Evolutionary conservation across 2,888 invertebrate genomes (phyloP), one percentile per base, ranked within the genome.

Genomic region (Omphaloscelis lunosa): DNA sequence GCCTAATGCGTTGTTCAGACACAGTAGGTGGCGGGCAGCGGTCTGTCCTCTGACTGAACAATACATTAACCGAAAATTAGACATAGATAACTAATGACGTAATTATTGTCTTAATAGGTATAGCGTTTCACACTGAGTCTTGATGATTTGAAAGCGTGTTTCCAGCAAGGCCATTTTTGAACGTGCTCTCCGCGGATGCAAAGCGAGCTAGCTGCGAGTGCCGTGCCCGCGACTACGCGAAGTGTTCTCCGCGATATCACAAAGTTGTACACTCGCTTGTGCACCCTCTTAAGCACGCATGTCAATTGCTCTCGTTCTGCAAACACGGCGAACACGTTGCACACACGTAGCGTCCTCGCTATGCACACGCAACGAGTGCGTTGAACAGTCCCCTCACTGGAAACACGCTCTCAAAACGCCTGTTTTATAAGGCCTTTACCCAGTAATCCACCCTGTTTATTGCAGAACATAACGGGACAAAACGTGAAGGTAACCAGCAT

Each of bases 401-500:
- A 20, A 65, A 41, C n/a, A 27, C 65, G 45, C 45, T 66, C 5
- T 1, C 27, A 29, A 45, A 48, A 20, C 27, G 20, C 11, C n/a
- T 45, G 9, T 51, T 15, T 51, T 23, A 68, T 9, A n/a, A 58
- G 11, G 11, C 15, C n/a, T 3, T 58, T 12, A 53, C 1, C 29
- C 17, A 34, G 20, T 34, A 11, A 68, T 4, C 23, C 9, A 53
- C 12, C 12, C 15, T 56, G 27, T 68, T 69, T 1, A 27, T 93
- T 94, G 70, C 94, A 96, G 96, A 95, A 95, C 75, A 88, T 93
- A 11, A 95, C 92, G 7, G 95, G 95, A 1, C 95, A 95, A 73
- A 91, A 95, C 68, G 90, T 95, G 34, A 95, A 94, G 84, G 91
- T 95, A 2, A 86, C 79, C 79, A 95, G 94, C 83, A 95, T 94